Percentiles rank a stretch among this genome's conserved stretches.
These are phyloP conservation scores for Bradypodion pumilum DNA, from an alignment of 2,797 vertebrate species.

Conservation along the genomic window DNA sequence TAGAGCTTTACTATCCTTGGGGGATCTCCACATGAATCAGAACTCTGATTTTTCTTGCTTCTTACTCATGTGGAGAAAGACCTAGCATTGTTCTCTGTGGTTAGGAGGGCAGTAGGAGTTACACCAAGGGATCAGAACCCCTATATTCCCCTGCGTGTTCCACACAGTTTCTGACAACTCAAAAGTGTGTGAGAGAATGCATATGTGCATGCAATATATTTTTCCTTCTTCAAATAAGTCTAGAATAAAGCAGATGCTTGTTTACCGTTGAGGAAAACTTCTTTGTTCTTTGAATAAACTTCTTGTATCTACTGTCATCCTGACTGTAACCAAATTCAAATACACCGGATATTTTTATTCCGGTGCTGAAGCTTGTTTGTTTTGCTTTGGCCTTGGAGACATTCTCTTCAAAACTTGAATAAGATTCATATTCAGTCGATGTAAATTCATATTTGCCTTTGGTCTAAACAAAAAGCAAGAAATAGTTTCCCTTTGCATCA, in stretches of 20 bases:
- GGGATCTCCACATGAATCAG: too few species aligned
- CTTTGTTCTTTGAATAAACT: slow-evolving; percentile 77
- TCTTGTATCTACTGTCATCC: slow-evolving; percentile 71
- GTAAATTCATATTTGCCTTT: slow-evolving; percentile 86
- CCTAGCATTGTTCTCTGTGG: too few species aligned
- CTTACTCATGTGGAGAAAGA: too few species aligned
- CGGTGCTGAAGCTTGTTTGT: slow-evolving; percentile 65
- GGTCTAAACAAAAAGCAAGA: slow-evolving; percentile 80
- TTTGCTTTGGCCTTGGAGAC: slow-evolving; percentile 53
- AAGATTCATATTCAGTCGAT: slow-evolving; percentile 80
- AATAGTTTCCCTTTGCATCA: slow-evolving; percentile 43
- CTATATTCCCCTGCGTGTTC: neutral
- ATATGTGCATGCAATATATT: neutral
- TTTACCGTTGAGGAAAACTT: slow-evolving; percentile 83
- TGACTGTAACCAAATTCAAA: slow-evolving; percentile 77
- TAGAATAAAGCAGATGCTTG: slow-evolving; percentile 38
- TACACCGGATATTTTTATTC: slow-evolving; percentile 66
- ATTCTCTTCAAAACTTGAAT: slow-evolving; percentile 77
- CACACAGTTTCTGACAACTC: neutral
- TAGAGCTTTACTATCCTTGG: too few species aligned
- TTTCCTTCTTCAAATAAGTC: rapidly evolving
- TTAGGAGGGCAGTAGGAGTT: too few species aligned
- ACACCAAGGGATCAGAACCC: too few species aligned
- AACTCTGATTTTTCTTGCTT: too few species aligned
- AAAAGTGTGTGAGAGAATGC: neutral